phyloP scores from a whole-genome alignment of 1,140 invertebrate species.

The Ips nitidus region DNA sequence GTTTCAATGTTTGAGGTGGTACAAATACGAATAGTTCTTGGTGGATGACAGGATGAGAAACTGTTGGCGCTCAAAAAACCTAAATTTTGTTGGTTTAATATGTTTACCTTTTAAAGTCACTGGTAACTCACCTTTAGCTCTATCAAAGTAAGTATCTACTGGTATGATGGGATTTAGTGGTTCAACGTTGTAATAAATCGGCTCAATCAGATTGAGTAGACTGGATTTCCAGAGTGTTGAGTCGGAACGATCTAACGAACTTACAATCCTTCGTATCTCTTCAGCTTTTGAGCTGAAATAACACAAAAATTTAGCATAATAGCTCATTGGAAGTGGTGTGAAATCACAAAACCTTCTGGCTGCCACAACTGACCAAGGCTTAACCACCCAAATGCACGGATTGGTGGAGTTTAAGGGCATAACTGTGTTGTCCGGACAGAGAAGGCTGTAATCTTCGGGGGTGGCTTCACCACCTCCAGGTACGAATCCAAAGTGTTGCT shows the following conservation, averaged over 20 bases:
- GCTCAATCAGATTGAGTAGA: slow-evolving; percentile 59
- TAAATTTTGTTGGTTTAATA: not conserved
- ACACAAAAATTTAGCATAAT: not conserved
- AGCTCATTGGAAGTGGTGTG: too few relatives aligned
- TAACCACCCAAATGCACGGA: slow-evolving; percentile 75
- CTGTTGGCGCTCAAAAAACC: slow-evolving; percentile 60
- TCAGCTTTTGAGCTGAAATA: slow-evolving; percentile 57
- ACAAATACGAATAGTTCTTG: slow-evolving; percentile 61
- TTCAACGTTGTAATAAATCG: slow-evolving; percentile 52
- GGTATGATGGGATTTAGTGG: slow-evolving; percentile 55
- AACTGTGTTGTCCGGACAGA: slow-evolving; percentile 80
- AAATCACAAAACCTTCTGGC: slow-evolving; percentile 56
- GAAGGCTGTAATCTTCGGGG: slow-evolving; percentile 63
- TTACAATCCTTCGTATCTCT: slow-evolving; percentile 58
- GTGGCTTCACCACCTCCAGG: slow-evolving; percentile 48
- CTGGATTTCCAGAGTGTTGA: slow-evolving; percentile 55
- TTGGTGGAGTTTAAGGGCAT: slow-evolving; percentile 58
- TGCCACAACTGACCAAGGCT: slow-evolving; percentile 72
- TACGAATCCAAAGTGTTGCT: slow-evolving; percentile 64
- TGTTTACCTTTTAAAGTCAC: not conserved
- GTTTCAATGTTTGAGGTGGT: slow-evolving; percentile 65
- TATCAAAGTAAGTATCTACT: slow-evolving; percentile 61
- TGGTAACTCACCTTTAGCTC: slow-evolving; percentile 53
- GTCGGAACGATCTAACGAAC: slow-evolving; percentile 39
- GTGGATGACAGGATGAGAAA: slow-evolving; percentile 64